Conservation (phyloP, 2,888 invertebrate species). For the Caenorhabditis drosophilae region DNA sequence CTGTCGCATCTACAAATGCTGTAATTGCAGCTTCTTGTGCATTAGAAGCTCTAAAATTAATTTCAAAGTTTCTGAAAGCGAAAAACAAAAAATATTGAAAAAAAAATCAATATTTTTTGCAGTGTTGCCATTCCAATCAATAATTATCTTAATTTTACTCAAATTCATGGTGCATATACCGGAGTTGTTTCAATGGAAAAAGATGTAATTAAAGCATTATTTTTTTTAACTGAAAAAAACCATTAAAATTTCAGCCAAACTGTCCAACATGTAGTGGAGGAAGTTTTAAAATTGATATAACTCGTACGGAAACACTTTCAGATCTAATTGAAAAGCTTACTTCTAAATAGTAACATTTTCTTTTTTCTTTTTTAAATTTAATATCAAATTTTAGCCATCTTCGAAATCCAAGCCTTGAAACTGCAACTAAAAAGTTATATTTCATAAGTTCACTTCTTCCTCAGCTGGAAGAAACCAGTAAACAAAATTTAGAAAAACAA, state of each 20-base stretch:
- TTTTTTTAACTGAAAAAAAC: not conserved
- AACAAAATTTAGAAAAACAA: constrained; percentile 78
- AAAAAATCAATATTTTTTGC: constrained; percentile 33
- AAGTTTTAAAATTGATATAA: constrained; percentile 68
- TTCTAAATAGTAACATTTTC: constrained; percentile 76
- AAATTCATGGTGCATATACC: constrained; percentile 92
- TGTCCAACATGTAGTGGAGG: constrained; percentile 81
- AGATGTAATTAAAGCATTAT: constrained; percentile 72
- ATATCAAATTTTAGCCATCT: constrained; percentile 80
- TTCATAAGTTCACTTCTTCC: constrained; percentile 81
- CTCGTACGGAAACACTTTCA: constrained; percentile 77
- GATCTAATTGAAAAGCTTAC: constrained; percentile 82
- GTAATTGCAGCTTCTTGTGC: constrained; percentile 91
- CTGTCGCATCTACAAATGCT: constrained; percentile 99
- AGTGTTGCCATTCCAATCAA: constrained; percentile 87
- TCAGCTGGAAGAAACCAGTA: constrained; percentile 87
- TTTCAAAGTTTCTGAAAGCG: constrained; percentile 75
- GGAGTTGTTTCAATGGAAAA: constrained; percentile 91
- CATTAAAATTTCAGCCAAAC: constrained; percentile 72
- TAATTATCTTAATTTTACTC: constrained; percentile 95
- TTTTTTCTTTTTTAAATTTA: constrained; percentile 5
- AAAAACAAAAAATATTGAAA: constrained; percentile 1
- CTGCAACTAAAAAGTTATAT: constrained; percentile 85
- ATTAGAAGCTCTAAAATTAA: constrained; percentile 94
- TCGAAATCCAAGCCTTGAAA: constrained; percentile 83